phyloP scores from a whole-genome alignment of 2,113 vertebrate genomes.

The Clarias macrocephalus region DNA sequence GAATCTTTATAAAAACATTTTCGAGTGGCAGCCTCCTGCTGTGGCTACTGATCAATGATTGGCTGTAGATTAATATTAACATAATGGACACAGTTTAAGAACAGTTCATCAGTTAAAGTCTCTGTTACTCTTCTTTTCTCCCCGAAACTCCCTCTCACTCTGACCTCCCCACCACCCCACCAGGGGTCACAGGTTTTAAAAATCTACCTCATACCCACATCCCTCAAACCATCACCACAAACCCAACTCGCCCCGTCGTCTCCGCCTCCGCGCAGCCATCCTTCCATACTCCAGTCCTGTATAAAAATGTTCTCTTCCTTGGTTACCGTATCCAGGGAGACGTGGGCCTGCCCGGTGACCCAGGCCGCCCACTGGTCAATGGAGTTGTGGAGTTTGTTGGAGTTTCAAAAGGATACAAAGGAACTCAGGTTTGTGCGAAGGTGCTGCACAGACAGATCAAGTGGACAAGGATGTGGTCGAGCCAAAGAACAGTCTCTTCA shows the following conservation, averaged over 20 bases:
- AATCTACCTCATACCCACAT: slow-evolving; percentile 14
- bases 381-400: slow-evolving; percentile 84
- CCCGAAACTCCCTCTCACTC: slow-evolving; percentile 25
- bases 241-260: slow-evolving; percentile 30
- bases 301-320: slow-evolving; percentile 65
- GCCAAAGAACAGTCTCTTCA: neutral
- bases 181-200: slow-evolving; percentile 49
- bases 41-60: neutral
- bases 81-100: neutral
- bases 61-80: neutral
- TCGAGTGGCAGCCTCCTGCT: neutral
- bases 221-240: slow-evolving; percentile 32
- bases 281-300: slow-evolving; percentile 24
- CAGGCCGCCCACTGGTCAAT: slow-evolving; percentile 82
- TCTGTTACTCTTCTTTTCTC: slow-evolving; percentile 8
- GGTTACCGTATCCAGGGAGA: slow-evolving; percentile 79
- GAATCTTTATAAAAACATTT: slow-evolving; percentile 3
- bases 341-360: slow-evolving; percentile 80
- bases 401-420: slow-evolving; percentile 86
- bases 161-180: slow-evolving; percentile 31
- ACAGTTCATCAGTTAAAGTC: slow-evolving; percentile 5
- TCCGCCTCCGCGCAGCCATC: slow-evolving; percentile 43
- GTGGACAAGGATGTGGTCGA: slow-evolving; percentile 17
- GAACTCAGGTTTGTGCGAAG: slow-evolving; percentile 78
- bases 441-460: slow-evolving; percentile 26